These are phyloP conservation scores for Sebastes cheni DNA, from an alignment of 2,797 vertebrate species.

Conservation along the genomic window DNA sequence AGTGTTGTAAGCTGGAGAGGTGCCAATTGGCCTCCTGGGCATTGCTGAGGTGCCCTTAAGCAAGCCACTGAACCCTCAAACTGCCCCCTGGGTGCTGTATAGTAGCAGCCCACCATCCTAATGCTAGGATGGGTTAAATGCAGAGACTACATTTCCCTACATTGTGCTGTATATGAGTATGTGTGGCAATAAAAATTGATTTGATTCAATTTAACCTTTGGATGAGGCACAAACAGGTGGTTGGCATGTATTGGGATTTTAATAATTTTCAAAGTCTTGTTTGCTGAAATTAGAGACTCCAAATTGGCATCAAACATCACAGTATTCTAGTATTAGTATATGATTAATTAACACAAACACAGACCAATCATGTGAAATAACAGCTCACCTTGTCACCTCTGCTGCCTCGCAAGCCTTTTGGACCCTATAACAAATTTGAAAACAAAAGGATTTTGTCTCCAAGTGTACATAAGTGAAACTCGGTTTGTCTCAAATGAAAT, in stretches of 20 bases:
- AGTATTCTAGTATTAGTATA: background rate
- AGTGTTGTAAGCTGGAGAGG: no score
- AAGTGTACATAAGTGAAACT: background rate
- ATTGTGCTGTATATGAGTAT: no score
- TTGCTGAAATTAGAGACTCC: background rate
- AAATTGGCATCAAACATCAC: background rate
- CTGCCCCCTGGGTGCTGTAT: no score
- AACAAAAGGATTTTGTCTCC: background rate
- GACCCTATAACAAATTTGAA: constrained; percentile 75
- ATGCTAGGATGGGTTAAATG: no score
- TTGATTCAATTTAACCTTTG: background rate
- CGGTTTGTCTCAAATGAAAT: background rate
- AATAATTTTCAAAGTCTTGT: background rate
- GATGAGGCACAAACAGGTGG: background rate
- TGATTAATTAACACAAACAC: background rate
- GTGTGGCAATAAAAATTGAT: no score
- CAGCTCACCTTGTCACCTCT: constrained; percentile 84
- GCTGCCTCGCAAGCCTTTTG: constrained; percentile 81
- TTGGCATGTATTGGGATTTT: background rate
- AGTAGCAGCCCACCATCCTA: no score
- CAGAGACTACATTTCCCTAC: no score
- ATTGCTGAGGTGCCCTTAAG: no score
- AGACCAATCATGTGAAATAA: no score
- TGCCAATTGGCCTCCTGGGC: no score
- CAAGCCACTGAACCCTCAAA: no score